These are phyloP conservation scores for Bufotes viridis DNA, from an alignment of 2,797 vertebrate genomes.

Conservation along the genomic window DNA sequence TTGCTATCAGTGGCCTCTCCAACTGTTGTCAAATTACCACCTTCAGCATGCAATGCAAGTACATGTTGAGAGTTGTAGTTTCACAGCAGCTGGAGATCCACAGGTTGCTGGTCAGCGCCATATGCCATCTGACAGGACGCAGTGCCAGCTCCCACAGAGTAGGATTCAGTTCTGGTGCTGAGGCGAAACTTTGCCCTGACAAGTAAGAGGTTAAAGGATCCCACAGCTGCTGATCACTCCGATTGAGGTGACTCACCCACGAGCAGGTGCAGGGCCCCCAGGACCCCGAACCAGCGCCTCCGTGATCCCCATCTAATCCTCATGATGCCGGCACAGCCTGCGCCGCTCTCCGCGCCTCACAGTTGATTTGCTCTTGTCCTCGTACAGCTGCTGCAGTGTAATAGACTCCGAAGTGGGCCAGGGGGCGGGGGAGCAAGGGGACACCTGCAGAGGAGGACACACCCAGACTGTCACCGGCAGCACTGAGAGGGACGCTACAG, in stretches of 20 bases:
- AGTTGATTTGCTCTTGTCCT: not conserved
- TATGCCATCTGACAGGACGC: not conserved
- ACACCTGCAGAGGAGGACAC: slow-evolving; percentile 48
- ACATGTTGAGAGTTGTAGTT: not conserved
- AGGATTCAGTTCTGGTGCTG: not conserved
- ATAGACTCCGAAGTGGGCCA: slow-evolving; percentile 54
- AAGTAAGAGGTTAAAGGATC: not conserved
- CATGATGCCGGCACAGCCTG: slow-evolving; percentile 28
- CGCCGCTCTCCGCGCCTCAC: slow-evolving; percentile 8
- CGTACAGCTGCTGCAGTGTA: slow-evolving; percentile 29
- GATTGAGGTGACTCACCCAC: slow-evolving; percentile 23
- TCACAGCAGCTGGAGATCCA: not conserved
- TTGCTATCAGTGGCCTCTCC: not conserved
- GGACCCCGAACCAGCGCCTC: slow-evolving; percentile 27
- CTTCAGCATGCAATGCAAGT: too few species aligned
- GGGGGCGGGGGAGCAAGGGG: slow-evolving; percentile 47
- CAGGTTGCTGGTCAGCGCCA: not conserved
- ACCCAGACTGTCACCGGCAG: not conserved
- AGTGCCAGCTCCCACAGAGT: not conserved
- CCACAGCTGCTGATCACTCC: not conserved
- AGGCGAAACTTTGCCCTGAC: not conserved
- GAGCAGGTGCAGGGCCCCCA: slow-evolving; percentile 30
- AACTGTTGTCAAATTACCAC: too few species aligned
- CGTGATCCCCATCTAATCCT: slow-evolving; percentile 14
- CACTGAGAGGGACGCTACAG: not conserved